Base-by-base conservation (phyloP, 92 coral and sea anemone genomes). In the Pocillopora grandis region DNA sequence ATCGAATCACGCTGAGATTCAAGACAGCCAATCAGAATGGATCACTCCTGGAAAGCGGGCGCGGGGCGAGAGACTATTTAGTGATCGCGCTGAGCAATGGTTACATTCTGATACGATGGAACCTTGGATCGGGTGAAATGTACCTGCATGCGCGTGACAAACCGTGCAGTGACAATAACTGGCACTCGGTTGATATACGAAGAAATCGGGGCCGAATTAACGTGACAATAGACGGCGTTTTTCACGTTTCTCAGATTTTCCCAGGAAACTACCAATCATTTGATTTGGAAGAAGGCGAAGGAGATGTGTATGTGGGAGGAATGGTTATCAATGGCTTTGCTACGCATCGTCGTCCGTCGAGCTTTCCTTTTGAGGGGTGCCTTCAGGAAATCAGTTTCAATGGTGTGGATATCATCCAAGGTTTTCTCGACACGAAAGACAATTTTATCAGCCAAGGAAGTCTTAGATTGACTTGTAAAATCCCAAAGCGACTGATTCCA, bases 61-160 rank as follows among this genome's bases (percentile, higher is more conserved):
- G 35, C 61, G 76, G 75, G 42, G 76, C 68, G 3, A 72, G 86
- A 2, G 94, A 91, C 72, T 91, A 84, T 87, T 57, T 91, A 37
- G 76, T 65, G 31, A 71, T 91, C 52, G 88, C 88, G 56, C 87
- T 91, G 13, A 49, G 20, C 49, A 58, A n/a, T 18, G 91, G 94
- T 33, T 68, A 9, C 19, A 31, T 91, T 21, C 74, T 84, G 36
- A 49, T 88, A 72, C 79, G 86, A 9, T 87, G 90, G 94, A 84
- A 91, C 75, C 78, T 91, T 12, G 94, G 94, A 61, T 84, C 89
- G 5, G 91, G 91, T 4, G 78, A 76, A 66, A 77, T 91, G 13
- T 27, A 75, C 68, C 55, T 91, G 27, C 75, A 52, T 57, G 73
- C 80, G 48, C 77, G 82, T 36, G 81, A 80, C 4, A 66, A 64